These are phyloP conservation scores for Ceratotherium simum DNA, from an alignment of 2,113 vertebrate genomes.

Conservation along the genomic window DNA sequence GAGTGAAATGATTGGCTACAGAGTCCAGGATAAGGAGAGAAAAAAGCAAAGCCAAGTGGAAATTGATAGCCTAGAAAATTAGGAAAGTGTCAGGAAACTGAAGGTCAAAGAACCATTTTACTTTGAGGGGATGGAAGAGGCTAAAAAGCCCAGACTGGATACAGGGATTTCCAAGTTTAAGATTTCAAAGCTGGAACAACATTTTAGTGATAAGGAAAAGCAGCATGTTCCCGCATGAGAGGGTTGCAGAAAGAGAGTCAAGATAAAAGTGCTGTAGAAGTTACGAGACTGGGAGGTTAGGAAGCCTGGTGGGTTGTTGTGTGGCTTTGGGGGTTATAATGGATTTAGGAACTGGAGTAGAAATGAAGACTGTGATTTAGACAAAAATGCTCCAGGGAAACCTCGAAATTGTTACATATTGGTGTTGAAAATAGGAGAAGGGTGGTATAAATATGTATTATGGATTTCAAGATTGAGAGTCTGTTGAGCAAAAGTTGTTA, in stretches of 20 bases:
- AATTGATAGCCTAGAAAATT: not conserved
- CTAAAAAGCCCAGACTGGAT: not conserved
- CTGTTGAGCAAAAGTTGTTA: not conserved
- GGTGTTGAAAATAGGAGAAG: not conserved
- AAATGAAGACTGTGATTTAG: not conserved
- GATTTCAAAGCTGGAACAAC: not conserved
- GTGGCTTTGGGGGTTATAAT: not conserved
- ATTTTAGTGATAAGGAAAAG: not conserved
- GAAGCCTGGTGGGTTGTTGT: not conserved
- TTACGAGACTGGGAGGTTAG: not conserved
- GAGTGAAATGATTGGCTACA: not conserved
- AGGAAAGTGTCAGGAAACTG: not conserved
- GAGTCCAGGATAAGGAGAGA: not conserved
- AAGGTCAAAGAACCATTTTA: not conserved
- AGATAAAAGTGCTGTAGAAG: not conserved
- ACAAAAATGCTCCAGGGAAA: not conserved
- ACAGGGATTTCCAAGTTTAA: not conserved
- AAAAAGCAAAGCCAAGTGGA: not conserved
- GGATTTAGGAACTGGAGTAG: not conserved
- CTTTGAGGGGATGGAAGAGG: not conserved
- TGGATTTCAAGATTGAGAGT: not conserved
- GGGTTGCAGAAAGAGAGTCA: not conserved
- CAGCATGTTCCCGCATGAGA: not conserved
- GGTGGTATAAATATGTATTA: not conserved
- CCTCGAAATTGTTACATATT: not conserved